phyloP scores from a whole-genome alignment of 2,113 vertebrate species.

The Mirza zaza region DNA sequence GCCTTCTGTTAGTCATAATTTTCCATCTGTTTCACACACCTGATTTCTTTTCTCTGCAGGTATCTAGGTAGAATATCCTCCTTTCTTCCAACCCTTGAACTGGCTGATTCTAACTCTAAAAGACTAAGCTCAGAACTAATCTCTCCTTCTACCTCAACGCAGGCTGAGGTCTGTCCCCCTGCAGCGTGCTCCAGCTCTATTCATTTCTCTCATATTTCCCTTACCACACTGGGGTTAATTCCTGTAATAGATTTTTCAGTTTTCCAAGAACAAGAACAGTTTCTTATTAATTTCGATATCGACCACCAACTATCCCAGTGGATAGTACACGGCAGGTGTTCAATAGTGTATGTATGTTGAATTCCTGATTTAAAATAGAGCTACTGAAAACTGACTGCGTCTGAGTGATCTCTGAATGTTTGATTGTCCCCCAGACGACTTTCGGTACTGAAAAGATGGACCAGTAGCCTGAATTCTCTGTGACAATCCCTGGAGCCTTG shows the following conservation, averaged over 20 bases:
- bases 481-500: neutral
- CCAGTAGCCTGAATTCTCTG: no score
- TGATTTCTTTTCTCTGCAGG: neutral
- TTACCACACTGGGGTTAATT: neutral
- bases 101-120: neutral
- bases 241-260: neutral
- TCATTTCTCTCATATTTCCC: neutral
- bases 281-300: neutral
- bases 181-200: neutral
- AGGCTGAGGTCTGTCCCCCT: no score
- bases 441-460: neutral
- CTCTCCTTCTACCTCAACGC: neutral
- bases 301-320: neutral
- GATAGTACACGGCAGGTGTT: neutral
- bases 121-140: neutral
- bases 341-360: neutral
- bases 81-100: neutral
- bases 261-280: neutral
- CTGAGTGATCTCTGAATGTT: neutral
- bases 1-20: neutral
- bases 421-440: neutral
- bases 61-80: neutral
- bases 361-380: neutral
- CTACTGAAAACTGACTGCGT: neutral
- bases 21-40: neutral